Evolutionary conservation across 2,113 vertebrate genomes (phyloP), one percentile per base, ranked within the genome.

Genomic region (Sander vitreus): DNA sequence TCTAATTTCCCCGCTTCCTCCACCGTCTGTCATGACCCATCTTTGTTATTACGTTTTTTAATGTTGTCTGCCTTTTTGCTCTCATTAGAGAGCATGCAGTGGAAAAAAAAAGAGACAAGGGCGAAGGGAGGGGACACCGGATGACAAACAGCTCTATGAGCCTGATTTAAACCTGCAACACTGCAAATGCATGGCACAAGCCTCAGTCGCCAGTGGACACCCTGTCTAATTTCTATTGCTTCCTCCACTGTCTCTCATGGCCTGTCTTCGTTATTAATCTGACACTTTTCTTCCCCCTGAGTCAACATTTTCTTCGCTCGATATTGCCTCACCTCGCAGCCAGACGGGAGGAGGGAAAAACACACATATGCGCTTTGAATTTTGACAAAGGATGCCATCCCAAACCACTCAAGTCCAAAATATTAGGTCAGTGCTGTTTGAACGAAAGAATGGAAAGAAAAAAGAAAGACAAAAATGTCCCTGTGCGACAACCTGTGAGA

Each of bases 221-320:
- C 54, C 47, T 3, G 36, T 85, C 65, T 84, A 72, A 86, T 85
- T 84, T 86, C 76, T 65, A 5, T 16, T 12, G 70, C 88, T 81
- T 83, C 87, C 85, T 73, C 73, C 23, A 4, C 76, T 50, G 65
- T 73, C 86, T 73, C 73, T 76, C 18, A 30, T 19, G 76, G 83
- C 85, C 73, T 25, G 59, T 87, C 81, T 71, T 65, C 51, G 55
- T 90, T 90, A 90, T 89, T 90, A 91, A 92, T 90, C 90, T 86
- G 86, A 91, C 88, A 88, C 89, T 86, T 85, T 87, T 76, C 85
- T 82, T 84, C 80, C 84, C 86, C 87, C 80, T 84, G 87, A 92
- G 85, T 93, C 88, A 55, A 90, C 91, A 88, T 85, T 93, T 92
- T 92, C 85, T 73, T 69, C 0, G 73, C 90, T 91, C 79, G 39